phyloP scores from a whole-genome alignment of 2,797 vertebrate genomes.

The Gorsachius magnificus region DNA sequence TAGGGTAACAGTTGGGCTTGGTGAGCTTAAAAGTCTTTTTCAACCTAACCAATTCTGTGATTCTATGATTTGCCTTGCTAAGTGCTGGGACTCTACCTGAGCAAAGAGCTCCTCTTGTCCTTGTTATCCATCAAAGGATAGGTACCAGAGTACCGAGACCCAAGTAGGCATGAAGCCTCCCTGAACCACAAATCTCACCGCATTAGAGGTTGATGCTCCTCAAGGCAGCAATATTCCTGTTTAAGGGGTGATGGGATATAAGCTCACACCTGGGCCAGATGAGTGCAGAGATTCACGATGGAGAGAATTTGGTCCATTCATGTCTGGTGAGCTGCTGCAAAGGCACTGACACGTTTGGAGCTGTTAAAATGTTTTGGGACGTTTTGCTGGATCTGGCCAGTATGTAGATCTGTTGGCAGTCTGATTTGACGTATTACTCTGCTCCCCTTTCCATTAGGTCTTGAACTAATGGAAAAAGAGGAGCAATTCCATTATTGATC shows the following conservation, averaged over 20 bases:
- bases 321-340: neutral
- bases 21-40: too few species aligned
- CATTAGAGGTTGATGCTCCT: neutral
- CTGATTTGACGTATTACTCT: neutral
- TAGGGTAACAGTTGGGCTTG: too few species aligned
- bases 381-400: neutral
- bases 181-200: neutral
- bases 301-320: neutral
- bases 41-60: too few species aligned
- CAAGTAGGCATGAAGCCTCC: neutral
- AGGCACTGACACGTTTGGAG: neutral
- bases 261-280: neutral
- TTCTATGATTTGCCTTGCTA: neutral
- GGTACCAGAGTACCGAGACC: neutral
- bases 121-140: neutral
- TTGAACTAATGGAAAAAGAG: neutral
- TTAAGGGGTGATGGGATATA: neutral
- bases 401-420: neutral
- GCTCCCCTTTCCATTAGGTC: neutral
- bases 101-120: neutral
- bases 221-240: neutral
- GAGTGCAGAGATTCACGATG: neutral
- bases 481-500: neutral
- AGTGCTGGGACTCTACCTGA: neutral
- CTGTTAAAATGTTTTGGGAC: neutral